A percentile compares a stretch with the other conserved stretches of the same genome.
Evolutionary conservation across 2,888 invertebrate genomes (phyloP).

Genomic region (Drosophila recens): DNA sequence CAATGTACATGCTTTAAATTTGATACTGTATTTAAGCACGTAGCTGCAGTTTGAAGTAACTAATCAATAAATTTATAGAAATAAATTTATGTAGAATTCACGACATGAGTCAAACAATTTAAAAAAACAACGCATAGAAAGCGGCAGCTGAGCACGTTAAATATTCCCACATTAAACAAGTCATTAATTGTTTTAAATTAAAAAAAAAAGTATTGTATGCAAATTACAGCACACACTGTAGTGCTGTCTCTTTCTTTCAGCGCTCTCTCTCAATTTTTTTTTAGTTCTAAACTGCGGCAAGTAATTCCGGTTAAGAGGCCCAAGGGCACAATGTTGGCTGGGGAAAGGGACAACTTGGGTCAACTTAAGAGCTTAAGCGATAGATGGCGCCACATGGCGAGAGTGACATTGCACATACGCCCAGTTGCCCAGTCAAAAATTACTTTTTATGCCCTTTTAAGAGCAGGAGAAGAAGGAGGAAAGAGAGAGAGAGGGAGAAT

Average conservation of each 20-base stretch:
- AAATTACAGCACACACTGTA: conserved; percentile 6
- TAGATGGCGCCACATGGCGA: conserved; percentile 34
- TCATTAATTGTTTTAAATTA: conserved; percentile 10
- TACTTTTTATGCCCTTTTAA: conserved; percentile 65
- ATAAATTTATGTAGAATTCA: conserved; percentile 9
- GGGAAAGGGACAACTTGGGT: conserved; percentile 11
- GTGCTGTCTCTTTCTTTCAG: neutral
- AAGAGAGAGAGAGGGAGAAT: neutral
- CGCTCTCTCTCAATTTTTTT: neutral
- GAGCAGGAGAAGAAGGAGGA: neutral
- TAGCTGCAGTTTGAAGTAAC: conserved; percentile 21
- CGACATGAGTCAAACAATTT: conserved; percentile 3
- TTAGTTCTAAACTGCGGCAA: conserved; percentile 4
- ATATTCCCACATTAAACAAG: conserved; percentile 18
- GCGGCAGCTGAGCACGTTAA: conserved; percentile 39
- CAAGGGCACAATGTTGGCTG: conserved; percentile 15
- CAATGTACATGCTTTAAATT: conserved; percentile 11
- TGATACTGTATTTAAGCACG: conserved; percentile 34
- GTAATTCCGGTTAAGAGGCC: conserved; percentile 43
- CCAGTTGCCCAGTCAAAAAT: conserved; percentile 56
- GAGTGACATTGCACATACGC: conserved; percentile 55
- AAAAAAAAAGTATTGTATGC: conserved; percentile 6
- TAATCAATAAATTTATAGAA: conserved; percentile 18
- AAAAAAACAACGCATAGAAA: neutral
- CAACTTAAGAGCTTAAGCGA: conserved; percentile 36